Percentiles rank a stretch among this genome's conserved stretches.
Evolutionary conservation across 2,888 invertebrate genomes (phyloP).

Genomic region (Torymus tubicola): DNA sequence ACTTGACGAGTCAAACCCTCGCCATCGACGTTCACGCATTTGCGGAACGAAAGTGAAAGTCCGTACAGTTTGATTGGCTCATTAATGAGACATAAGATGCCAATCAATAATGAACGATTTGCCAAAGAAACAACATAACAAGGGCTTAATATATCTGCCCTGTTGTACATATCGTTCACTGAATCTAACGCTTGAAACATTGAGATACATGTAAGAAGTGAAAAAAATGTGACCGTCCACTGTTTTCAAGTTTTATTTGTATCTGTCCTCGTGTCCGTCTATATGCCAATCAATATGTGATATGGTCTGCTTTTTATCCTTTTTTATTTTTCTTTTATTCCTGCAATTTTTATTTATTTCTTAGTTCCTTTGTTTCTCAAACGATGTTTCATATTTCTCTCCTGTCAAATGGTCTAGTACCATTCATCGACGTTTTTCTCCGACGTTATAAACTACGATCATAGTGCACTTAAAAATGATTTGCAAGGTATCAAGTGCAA

Average conservation of each 20-base stretch:
- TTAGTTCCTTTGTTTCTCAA: background rate
- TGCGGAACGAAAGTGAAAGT: background rate
- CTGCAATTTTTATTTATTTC: conserved; percentile 1
- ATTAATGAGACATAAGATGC: conserved; percentile 47
- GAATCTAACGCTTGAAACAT: conserved; percentile 51
- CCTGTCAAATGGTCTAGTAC: background rate
- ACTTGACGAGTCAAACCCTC: conserved; percentile 47
- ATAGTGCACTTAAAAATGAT: no score
- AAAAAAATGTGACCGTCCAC: conserved; percentile 63
- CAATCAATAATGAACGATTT: conserved; percentile 38
- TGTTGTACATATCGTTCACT: conserved; percentile 45
- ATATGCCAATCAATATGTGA: conserved; percentile 39
- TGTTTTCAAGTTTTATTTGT: conserved; percentile 61
- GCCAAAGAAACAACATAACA: conserved; percentile 33
- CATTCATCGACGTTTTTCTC: conserved; percentile 7
- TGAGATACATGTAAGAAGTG: background rate
- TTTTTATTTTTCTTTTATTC: background rate
- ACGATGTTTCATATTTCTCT: background rate
- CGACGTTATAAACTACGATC: no score
- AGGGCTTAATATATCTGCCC: conserved; percentile 53
- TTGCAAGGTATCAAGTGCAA: no score
- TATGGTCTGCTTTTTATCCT: conserved; percentile 57
- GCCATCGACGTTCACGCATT: conserved; percentile 16
- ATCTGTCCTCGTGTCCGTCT: conserved; percentile 60
- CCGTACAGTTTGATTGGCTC: conserved; percentile 30